Conservation (phyloP, 2,113 vertebrate species). For the Anarrhichthys ocellatus region DNA sequence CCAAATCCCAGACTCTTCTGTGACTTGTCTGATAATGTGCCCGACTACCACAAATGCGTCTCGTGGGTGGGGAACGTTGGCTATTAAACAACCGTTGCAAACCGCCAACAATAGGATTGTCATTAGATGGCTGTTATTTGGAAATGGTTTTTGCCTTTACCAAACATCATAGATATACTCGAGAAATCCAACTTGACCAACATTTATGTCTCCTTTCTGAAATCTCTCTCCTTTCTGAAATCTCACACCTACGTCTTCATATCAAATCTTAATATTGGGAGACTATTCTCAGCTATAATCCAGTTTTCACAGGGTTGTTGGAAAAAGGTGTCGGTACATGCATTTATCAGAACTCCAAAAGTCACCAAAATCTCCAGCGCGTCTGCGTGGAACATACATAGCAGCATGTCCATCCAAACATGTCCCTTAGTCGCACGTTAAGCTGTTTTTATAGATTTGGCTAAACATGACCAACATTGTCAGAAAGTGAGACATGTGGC, state of each 20-base stretch:
- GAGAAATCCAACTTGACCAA: background rate
- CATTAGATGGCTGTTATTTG: background rate
- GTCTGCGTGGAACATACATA: background rate
- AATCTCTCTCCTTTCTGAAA: background rate
- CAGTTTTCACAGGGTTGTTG: background rate
- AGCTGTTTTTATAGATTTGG: background rate
- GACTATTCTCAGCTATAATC: background rate
- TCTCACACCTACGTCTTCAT: background rate
- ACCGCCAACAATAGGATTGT: background rate
- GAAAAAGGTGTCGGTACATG: background rate
- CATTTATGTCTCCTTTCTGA: background rate
- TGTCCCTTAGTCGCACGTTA: background rate
- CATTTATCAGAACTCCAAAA: background rate
- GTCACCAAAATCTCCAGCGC: background rate
- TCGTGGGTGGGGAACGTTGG: background rate
- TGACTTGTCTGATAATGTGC: conserved; percentile 26
- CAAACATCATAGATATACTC: background rate
- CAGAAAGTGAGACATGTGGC: background rate
- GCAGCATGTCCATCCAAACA: background rate
- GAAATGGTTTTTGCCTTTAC: background rate
- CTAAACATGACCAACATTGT: background rate
- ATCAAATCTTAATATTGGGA: conserved; percentile 1
- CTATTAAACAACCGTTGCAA: background rate
- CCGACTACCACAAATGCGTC: background rate
- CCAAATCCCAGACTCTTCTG: conserved; percentile 1